Base-by-base conservation (phyloP, 2,113 vertebrate species). In the Nothoprocta pentlandii region DNA sequence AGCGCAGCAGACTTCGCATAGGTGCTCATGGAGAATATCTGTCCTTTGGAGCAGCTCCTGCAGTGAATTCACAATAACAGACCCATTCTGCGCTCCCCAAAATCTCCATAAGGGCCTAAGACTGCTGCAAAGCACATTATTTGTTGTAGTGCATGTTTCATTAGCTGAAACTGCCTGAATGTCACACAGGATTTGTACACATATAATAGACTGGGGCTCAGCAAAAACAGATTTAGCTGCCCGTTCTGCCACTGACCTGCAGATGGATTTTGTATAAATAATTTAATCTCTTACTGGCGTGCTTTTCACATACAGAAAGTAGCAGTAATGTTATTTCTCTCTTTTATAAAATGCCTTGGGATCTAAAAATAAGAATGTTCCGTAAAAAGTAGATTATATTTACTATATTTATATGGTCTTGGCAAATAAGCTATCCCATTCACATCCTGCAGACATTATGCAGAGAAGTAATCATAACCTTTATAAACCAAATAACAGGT, bases 221-320 rank as follows among this genome's bases (percentile, higher is more conserved):
- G 32, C 1, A 83, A 79, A 82, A 53, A 15, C 23, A 42, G 20
- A 74, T 41, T 67, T 49, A 34, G 39, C 32, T 93, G 79, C 79
- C 30, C 16, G 64, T 44, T 53, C 68, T 86, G 54, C 58, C 59
- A 56, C 49, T 46, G 64, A 58, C 30, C 28, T 80, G 51, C 30
- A 58, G 92, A 92, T 88, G 91, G 83, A 58, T 89, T 90, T 92
- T 71, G 41, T 36, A 78, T 80, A 49, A 90, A 84, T 86, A 63
- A 86, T 77, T 90, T 44, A 76, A 85, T 47, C 5, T 46, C 69
- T 59, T 39, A 14, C 42, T 85, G 66, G 8, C 25, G 81, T 66
- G n/a, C 64, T 80, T 88, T 34, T 64, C 41, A 58, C 80, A 5
- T 4, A 53, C 4, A 36, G 39, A 82, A 82, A 83, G 39, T 22